Base-by-base conservation (phyloP, 2,113 vertebrate species). In the Xiphophorus hellerii region DNA sequence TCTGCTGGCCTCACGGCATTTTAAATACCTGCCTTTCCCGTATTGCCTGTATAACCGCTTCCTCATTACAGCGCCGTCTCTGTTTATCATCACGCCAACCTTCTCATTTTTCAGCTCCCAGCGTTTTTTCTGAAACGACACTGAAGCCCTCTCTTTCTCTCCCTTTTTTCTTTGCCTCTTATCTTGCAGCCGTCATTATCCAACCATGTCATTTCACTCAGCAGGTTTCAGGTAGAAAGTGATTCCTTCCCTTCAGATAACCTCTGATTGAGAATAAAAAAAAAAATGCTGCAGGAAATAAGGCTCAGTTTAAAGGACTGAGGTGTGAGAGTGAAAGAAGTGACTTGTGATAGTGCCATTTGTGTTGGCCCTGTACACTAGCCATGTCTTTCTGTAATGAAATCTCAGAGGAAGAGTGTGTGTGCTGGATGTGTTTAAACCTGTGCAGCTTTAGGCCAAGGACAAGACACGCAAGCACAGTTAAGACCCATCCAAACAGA, bases 351-450 rank as follows among this genome's bases (percentile, higher is more conserved):
- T 63, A 25, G 1, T 73, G 81, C 68, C 88, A 90, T 90, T 81
- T 54, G 64, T 69, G 73, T 80, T 48, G 73, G 86, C 82, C 69
- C 71, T 89, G 85, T 69, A 84, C 62, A 76, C 80, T 74, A 64
- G 89, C 84, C 85, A 84, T 74, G 89, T 89, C 76, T 80, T 73
- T 68, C 20, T 0, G 81, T 93, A 89, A 92, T 91, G 88, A 92
- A 92, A 91, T 90, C 78, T 84, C 84, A 39, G 48, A 84, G 67
- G 35, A 67, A 30, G 66, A 27, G 62, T 48, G 65, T 2, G 14
- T 65, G 60, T 78, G 54, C 71, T 42, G 51, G 48, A 62, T 65
- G 61, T 66, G 71, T 85, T 82, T 27, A 80, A 76, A 87, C 81
- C 73, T 48, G 68, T 70, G 71, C 66, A 83, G 74, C 76, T 80